A percentile compares a stretch with the other conserved stretches of the same genome.
phyloP scores from a whole-genome alignment of 2,888 invertebrate species.

The Empis stercorea region DNA sequence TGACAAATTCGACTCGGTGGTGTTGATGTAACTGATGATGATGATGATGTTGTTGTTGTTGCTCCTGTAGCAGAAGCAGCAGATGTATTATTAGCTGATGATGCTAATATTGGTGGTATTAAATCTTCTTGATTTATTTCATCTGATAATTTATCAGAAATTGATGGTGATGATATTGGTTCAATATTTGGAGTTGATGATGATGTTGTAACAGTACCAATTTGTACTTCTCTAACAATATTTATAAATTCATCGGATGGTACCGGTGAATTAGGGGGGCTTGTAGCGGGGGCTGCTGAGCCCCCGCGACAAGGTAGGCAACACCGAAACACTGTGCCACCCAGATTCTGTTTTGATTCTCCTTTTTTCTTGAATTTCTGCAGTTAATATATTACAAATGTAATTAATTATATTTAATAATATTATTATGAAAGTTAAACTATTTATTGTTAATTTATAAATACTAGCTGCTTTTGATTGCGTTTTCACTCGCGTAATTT shows the following conservation, averaged over 20 bases:
- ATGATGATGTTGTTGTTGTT: constrained; percentile 11
- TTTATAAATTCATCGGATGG: constrained; percentile 25
- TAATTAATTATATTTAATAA: background rate
- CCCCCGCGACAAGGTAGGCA: constrained; percentile 73
- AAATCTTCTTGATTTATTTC: constrained; percentile 20
- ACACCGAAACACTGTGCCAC: constrained; percentile 69
- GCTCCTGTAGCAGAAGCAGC: too few relatives aligned
- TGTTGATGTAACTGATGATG: constrained; percentile 23
- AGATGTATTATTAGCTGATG: too few relatives aligned
- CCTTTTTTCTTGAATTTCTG: constrained; percentile 16
- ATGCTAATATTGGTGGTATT: constrained; percentile 12
- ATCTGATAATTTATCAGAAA: constrained; percentile 22
- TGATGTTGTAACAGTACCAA: constrained; percentile 12
- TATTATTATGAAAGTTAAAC: background rate
- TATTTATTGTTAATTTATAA: background rate
- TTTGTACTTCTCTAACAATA: constrained; percentile 14
- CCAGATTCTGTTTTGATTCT: constrained; percentile 33
- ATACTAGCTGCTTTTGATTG: too few relatives aligned
- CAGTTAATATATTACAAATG: constrained; percentile 1
- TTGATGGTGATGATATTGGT: constrained; percentile 24
- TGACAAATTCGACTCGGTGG: constrained; percentile 34
- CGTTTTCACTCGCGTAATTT: too few relatives aligned
- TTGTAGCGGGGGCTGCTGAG: constrained; percentile 48
- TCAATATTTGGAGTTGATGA: constrained; percentile 12
- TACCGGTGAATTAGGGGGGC: constrained; percentile 37